Base-by-base conservation (phyloP, 2,888 invertebrate species). In the Temnothorax ravouxi region DNA sequence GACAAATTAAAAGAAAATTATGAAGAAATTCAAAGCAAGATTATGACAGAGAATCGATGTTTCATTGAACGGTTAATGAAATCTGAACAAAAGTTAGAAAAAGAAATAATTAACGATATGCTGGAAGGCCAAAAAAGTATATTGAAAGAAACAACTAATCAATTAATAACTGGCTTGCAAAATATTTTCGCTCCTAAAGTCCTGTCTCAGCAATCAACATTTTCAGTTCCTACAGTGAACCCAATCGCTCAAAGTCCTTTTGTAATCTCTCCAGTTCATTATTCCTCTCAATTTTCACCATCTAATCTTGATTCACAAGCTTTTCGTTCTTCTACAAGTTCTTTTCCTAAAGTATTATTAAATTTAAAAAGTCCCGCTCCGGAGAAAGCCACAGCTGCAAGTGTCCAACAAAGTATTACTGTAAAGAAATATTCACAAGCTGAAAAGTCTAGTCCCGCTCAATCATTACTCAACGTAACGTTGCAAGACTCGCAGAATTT, bases 31-130 rank as follows among this genome's bases (percentile, higher is more conserved):
- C 38, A 62, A 62, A 62, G 11, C 11, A 62, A 62, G 11, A 62
- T 38, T 62, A 62, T 62, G 62, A 38, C 9, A 62, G 62, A 38
- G n/a, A 62, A 62, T 62, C 62, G 62, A 62, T n/a, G n/a, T 11
- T 62, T 62, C 2, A 62, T 62, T 62, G 9, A 62, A 38, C 4
- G 1, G 62, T 62, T 62, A 38, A 38, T 62, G n/a, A 38, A 62
- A 62, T 38, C 34, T 38, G 62, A 38, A 38, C 8, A 38, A 62
- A 15, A 62, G 18, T 9, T 62, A 38, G 62, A 62, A 62, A 62
- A 62, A 38, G 38, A 62, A 62, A 62, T 62, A 62, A 38, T 62
- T 38, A 62, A 62, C 38, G 38, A 62, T 62, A 62, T 62, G n/a
- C 18, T 62, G 38, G n/a, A 62, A 62, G 38, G 62, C 38, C 62